Base-by-base conservation (phyloP, 2,797 vertebrate species). In the Hemibagrus guttatus region DNA sequence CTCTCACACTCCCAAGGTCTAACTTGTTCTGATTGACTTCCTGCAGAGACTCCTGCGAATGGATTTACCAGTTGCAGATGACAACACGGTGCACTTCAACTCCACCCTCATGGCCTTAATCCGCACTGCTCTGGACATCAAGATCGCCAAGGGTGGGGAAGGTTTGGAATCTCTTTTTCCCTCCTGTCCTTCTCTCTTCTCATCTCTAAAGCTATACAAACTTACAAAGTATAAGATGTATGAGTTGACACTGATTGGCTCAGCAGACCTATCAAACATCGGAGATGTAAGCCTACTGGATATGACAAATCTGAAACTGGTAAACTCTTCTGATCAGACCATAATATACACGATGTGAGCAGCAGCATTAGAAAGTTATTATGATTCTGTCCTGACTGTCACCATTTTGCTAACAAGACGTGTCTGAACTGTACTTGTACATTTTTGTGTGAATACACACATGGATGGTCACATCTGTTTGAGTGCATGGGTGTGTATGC, bases 61-160 rank as follows among this genome's bases (percentile, higher is more conserved):
- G 95, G 94, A 95, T 85, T 92, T 96, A 90, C 95, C 95, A 0
- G 96, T 95, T 28, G 95, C 96, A 0, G 93, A 94, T 0, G 95
- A 96, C 93, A 96, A 95, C 92, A 95, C 95, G 0, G 96, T 97
- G 58, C 96, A 96, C 90, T 96, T 96, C 92, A 95, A 95, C 83
- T 95, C 95, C 83, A 95, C 94, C 52, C 95, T 96, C 89, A 96
- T 95, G 95, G 95, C 96, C 87, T 91, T 97, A 91, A 97, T 97
- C 90, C 93, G 96, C 76, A 97, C 96, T 0, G 96, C 96, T 26
- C 92, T 97, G 90, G 96, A 97, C 90, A 97, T 97, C 92, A 97
- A 97, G 91, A 97, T 97, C 28, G 96, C 96, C 91, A 97, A 97
- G 92, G 96, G 93, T 95, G 93, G 93, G 92, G 92, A 93, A 94